Base-by-base conservation (phyloP, 2,888 invertebrate species). In the Lepidochitona cinerea region DNA sequence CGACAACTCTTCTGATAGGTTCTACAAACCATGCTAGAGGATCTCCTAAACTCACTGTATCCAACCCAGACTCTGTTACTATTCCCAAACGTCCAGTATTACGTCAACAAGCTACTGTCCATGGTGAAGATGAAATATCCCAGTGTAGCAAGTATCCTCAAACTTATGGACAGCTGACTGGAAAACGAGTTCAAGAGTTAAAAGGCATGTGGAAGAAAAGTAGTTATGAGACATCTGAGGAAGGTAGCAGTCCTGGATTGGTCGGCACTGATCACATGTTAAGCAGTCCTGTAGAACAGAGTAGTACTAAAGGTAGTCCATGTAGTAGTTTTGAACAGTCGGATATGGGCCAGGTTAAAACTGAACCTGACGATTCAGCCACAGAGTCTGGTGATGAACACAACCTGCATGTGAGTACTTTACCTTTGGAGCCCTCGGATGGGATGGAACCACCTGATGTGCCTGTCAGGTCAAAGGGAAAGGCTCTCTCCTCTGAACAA, bases 401-500 rank as follows among this genome's bases (percentile, higher is more conserved):
- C 26, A 59, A 29, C 29, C 59, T 29, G 5, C 29, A 32, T 14
- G 29, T 23, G 12, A 32, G 23, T 29, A 23, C 23, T 23, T 59
- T 59, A 14, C 59, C 4, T 2, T 23, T 23, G 4, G 59, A 59
- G 29, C 29, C 29, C 18, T 14, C 29, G 4, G 59, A 59, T 14
- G 59, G 59, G 29, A 59, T 59, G 59, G 59, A 59, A 59, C 59
- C 59, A 4, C 59, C 59, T 29, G 59, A 59, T 59, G 59, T 14
- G 14, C 23, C 59, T 29, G 12, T 26, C 59, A 23, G 59, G 29
- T 29, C 18, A 18, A 59, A 9, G 59, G 23, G 29, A 26, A 49
- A 49, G 23, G n/a, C 2, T 7, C 7, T 49, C n/a, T 4, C 49
- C 7, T 49, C 49, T n/a, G 49, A 49, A 7, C 49, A 49, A 23